phyloP scores from a whole-genome alignment of 2,113 vertebrate species.

The Chlorodrepanis virens region DNA sequence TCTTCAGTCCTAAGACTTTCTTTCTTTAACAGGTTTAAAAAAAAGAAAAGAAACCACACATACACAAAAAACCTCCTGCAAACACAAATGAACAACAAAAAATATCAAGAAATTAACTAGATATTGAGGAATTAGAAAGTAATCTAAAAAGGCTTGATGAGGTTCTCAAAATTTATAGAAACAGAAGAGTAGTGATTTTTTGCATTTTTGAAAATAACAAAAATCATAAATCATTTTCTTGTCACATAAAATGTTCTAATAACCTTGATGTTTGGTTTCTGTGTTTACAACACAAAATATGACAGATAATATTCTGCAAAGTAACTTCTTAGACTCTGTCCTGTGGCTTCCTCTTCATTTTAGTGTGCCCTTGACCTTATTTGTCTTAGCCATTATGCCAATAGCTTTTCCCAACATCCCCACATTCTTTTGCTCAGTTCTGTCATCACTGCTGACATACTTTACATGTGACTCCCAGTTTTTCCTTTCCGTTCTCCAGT shows the following conservation, averaged over 20 bases:
- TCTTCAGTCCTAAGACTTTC: background rate
- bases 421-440: background rate
- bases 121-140: background rate
- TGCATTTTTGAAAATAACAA: background rate
- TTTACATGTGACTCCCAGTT: background rate
- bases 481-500: background rate
- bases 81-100: background rate
- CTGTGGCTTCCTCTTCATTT: background rate
- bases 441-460: background rate
- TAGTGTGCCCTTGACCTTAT: background rate
- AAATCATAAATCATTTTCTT: background rate
- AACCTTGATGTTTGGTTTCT: background rate
- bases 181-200: background rate
- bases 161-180: background rate
- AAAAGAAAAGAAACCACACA: background rate
- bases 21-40: background rate
- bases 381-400: background rate
- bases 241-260: background rate
- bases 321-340: background rate
- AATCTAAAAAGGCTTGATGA: background rate
- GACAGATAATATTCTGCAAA: background rate
- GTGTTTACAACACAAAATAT: background rate
- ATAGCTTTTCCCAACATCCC: background rate
- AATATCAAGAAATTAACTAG: background rate
- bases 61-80: fast-evolving